phyloP scores from a whole-genome alignment of 2,888 invertebrate species.

The Pecten maximus region DNA sequence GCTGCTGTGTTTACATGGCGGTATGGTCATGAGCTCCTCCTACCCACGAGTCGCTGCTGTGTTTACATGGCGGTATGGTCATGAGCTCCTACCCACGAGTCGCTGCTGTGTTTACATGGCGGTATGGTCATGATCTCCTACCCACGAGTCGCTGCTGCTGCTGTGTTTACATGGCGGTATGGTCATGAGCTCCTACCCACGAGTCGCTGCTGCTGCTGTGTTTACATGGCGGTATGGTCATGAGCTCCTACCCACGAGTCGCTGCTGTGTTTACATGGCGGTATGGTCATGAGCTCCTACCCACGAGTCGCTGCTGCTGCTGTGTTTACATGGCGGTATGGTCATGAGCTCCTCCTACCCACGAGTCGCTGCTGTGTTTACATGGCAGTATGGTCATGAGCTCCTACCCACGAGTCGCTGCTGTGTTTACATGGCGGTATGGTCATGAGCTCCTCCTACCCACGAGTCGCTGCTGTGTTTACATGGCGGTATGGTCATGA shows the following conservation, averaged over 20 bases:
- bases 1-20: not conserved
- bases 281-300: not conserved
- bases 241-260: not conserved
- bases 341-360: not conserved
- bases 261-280: not conserved
- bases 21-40: not conserved
- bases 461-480: not conserved
- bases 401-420: not conserved
- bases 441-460: not conserved
- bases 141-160: not conserved
- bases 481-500: not conserved
- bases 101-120: not conserved
- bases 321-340: not conserved
- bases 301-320: not conserved
- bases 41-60: not conserved
- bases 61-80: not conserved
- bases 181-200: not conserved
- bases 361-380: not conserved
- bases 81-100: not conserved
- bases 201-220: not conserved
- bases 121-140: not conserved
- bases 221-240: not conserved
- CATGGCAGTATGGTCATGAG: not conserved
- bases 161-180: not conserved
- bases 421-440: not conserved